Evolutionary conservation across 2,113 vertebrate species (phyloP).

Genomic region (Osmerus mordax): DNA sequence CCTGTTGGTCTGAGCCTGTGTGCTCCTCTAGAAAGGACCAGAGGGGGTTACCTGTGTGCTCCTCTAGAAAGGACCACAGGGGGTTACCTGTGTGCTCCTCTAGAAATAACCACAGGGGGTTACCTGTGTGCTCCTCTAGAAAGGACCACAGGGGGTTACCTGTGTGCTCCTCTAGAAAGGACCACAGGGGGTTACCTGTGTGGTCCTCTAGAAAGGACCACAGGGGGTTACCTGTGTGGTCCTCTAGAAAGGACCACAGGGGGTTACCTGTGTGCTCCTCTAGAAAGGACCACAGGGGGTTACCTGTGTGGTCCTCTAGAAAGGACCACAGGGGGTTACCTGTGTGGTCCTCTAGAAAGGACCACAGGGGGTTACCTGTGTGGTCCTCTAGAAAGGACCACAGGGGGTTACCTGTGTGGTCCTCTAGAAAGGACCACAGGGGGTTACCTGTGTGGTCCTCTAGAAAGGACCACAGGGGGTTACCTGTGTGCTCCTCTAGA

Average conservation of each 20-base stretch:
- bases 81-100: slow-evolving; percentile 70
- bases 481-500: slow-evolving; percentile 45
- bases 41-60: slow-evolving; percentile 70
- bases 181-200: too few relatives aligned
- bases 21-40: background rate
- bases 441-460: slow-evolving; percentile 69
- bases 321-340: slow-evolving; percentile 64
- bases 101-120: background rate
- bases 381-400: slow-evolving; percentile 13
- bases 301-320: background rate
- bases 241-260: background rate
- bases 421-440: background rate
- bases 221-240: too few relatives aligned
- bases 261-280: background rate
- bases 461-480: background rate
- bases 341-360: slow-evolving; percentile 49
- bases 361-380: slow-evolving; percentile 68
- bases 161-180: background rate
- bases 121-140: slow-evolving; percentile 69
- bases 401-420: slow-evolving; percentile 70
- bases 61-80: background rate
- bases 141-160: slow-evolving; percentile 46
- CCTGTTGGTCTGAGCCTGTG: too few relatives aligned
- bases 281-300: too few relatives aligned
- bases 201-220: background rate